Evolutionary conservation across 2,888 invertebrate genomes (phyloP), one percentile per base, ranked within the genome.

Genomic region (Dicyrtoma fusca): DNA sequence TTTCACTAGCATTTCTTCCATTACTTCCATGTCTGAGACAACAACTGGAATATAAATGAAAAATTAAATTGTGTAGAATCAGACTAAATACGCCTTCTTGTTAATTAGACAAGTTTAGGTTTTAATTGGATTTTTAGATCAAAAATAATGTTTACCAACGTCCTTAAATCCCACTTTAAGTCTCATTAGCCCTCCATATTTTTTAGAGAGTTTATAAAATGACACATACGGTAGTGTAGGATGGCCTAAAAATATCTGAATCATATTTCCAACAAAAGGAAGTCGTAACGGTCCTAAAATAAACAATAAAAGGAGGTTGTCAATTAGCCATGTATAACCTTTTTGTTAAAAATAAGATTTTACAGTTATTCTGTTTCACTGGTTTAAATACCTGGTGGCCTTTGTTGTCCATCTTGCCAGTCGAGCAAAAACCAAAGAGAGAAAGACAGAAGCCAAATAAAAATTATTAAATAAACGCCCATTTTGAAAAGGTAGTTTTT

Each of bases 201-300:
- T 42, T 23, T 61, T 25, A 10, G 74, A 69, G 1, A 74, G 45
- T 13, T 69, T 65, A 11, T 72, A 51, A 42, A 70, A 74, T 2
- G 74, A 72, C 17, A 63, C 17, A 19, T 71, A 65, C 1, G 65
- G 49, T 21, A 51, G 57, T 14, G n/a, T 57, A 10, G 74, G 59
- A 70, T 72, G 47, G 1, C 62, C 63, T 23, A 21, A 23, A 47
- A 42, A 25, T 3, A 74, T 72, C 47, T 74, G 74, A 49, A 57
- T 26, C 51, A 74, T 65, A 53, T 74, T 74, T 10, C 74, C 74
- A 14, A 74, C 14, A 14, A 74, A 44, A 21, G 74, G 74, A 0
- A 69, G 26, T 1, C 72, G 62, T 13, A 19, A 26, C 13, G 74
- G 74, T 14, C 74, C 74, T 74, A 49, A 11, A 26, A 62, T 17